phyloP scores from a whole-genome alignment of 2,888 invertebrate species.

The Pachydiplax longipennis region DNA sequence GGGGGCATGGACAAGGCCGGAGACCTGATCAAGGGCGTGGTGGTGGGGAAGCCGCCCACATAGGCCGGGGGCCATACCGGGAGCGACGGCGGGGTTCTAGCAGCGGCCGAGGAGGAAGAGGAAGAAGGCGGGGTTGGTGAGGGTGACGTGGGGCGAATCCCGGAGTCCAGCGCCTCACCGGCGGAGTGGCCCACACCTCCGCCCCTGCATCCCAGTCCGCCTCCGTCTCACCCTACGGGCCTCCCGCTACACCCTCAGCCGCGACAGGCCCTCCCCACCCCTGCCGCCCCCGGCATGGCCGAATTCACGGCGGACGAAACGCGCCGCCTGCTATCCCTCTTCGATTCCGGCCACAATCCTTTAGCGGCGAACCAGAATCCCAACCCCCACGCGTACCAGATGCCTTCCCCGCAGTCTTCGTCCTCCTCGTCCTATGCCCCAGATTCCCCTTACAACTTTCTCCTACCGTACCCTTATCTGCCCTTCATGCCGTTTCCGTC shows the following conservation, averaged over 20 bases:
- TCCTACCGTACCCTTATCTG: conserved; percentile 21
- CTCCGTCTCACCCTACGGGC: conserved; percentile 36
- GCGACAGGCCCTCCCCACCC: conserved; percentile 40
- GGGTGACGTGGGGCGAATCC: conserved; percentile 48
- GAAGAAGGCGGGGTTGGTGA: conserved; percentile 48
- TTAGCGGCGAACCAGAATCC: conserved; percentile 31
- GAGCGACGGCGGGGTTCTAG: conserved; percentile 37
- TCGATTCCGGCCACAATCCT: conserved; percentile 43
- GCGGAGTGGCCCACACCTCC: conserved; percentile 40
- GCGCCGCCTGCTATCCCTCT: conserved; percentile 33
- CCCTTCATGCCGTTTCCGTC: conserved; percentile 35
- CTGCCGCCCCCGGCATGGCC: conserved; percentile 44
- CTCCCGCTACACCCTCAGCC: conserved; percentile 44
- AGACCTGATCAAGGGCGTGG: conserved; percentile 75
- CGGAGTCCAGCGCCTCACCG: conserved; percentile 34
- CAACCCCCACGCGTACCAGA: conserved; percentile 38
- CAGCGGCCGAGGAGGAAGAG: conserved; percentile 41
- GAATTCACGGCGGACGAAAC: conserved; percentile 43
- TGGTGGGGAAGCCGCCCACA: conserved; percentile 78
- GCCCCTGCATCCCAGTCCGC: conserved; percentile 17
- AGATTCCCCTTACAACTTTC: conserved; percentile 32
- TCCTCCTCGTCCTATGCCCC: conserved; percentile 27
- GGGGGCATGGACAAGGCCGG: conserved; percentile 71
- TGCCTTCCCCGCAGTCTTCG: conserved; percentile 35
- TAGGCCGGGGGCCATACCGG: conserved; percentile 60